Percentiles rank a stretch among this genome's conserved stretches.
These are phyloP conservation scores for Lithobius niger DNA, from an alignment of 1,140 invertebrate species.

Conservation along the genomic window DNA sequence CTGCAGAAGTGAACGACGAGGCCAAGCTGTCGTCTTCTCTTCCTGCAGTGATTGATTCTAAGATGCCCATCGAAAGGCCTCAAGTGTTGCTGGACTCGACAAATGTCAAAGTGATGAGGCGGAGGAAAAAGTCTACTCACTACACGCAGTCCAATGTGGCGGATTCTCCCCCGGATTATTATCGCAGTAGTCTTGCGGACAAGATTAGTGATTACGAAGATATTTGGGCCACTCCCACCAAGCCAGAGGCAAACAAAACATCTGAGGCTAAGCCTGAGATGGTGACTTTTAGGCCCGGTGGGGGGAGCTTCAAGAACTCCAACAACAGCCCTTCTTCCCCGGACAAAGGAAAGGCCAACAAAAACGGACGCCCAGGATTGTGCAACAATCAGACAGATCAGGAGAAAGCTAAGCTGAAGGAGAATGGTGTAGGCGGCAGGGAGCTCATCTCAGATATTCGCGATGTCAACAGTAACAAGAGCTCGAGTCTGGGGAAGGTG, in stretches of 20 bases:
- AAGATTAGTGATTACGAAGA: constrained; percentile 93
- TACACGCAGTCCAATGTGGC: constrained; percentile 70
- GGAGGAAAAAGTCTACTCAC: constrained; percentile 39
- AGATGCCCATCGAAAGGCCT: constrained; percentile 6
- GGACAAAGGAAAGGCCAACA: constrained; percentile 10
- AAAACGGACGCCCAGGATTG: not conserved
- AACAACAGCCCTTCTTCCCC: constrained; percentile 2
- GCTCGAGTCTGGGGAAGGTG: too few species aligned
- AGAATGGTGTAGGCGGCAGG: not conserved
- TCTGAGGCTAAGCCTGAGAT: constrained; percentile 10
- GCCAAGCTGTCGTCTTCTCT: not conserved
- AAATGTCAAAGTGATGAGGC: constrained; percentile 12
- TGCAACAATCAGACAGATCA: constrained; percentile 3
- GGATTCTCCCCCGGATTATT: constrained; percentile 66
- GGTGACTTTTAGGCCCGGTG: constrained; percentile 15
- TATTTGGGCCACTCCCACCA: constrained; percentile 59
- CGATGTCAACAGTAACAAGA: not conserved
- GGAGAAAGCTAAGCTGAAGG: not conserved
- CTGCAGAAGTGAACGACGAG: not conserved
- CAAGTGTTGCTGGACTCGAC: not conserved
- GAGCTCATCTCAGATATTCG: not conserved
- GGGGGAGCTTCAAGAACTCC: not conserved
- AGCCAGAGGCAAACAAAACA: constrained; percentile 30
- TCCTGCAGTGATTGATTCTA: not conserved
- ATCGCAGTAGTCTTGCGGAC: constrained; percentile 69